Base-by-base conservation (phyloP, 2,113 vertebrate species). In the Chaenogobius annularis region DNA sequence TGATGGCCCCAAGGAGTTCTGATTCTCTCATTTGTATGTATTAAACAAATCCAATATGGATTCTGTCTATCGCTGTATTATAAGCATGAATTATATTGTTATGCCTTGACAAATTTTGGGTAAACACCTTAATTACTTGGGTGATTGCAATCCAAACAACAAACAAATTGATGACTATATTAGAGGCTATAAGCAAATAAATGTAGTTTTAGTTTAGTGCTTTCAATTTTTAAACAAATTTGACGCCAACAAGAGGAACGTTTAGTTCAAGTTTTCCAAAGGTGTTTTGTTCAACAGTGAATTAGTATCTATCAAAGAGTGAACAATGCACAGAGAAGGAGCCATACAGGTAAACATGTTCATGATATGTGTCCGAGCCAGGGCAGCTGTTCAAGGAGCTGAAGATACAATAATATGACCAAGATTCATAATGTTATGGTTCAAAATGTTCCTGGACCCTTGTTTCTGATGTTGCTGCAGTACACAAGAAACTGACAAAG, bases 21-120 rank as follows among this genome's bases (percentile, higher is more conserved):
- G 64, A 59, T 75, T 65, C 47, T 75, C 85, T 74, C 68, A 78
- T 83, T 78, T 74, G 69, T 82, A 66, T 82, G 74, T 70, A 77
- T 70, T 62, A 69, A 44, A 72, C 72, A 50, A 68, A 75, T 70
- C 76, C 64, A 19, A 74, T 54, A n/a, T 54, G 50, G 50, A 20
- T 7, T 54, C 50, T 54, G 50, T 54, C 50, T 54, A 54, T 72
- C 14, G 35, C 58, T 26, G 23, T 22, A 69, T 10, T 22, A 76
- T 78, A 54, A 54, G 8, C 44, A 40, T 52, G 17, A 63, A 63
- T 61, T 35, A 35, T 40, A 40, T 40, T 20, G 17, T 63, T 63
- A 13, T 17, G 26, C 58, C 58, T 61, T 61, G 35, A 35, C 58
- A 61, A 35, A 43, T 40, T 40, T 43, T 11, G 17, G 43, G 35